These are phyloP conservation scores for Lepas anatifera DNA, from an alignment of 2,888 invertebrate species.

Conservation along the genomic window DNA sequence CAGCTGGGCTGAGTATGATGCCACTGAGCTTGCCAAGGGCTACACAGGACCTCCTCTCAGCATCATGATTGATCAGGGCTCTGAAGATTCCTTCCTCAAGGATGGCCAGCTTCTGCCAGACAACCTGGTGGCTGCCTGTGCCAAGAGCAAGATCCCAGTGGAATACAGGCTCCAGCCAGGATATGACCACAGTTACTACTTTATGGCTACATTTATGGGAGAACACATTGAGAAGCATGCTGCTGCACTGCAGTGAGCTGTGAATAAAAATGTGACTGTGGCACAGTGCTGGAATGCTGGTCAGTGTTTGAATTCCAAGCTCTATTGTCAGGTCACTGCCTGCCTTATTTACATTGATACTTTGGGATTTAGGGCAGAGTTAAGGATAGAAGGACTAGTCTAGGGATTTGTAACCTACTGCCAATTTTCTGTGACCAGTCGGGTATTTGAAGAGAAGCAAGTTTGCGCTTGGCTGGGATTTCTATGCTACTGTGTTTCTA, in stretches of 20 bases:
- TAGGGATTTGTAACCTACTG: too few species aligned
- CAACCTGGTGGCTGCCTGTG: conserved; percentile 60
- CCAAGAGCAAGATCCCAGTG: conserved; percentile 52
- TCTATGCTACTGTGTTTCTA: too few species aligned
- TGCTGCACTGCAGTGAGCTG: background rate
- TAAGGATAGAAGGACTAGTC: too few species aligned
- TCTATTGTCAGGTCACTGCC: too few species aligned
- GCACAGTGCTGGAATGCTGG: too few species aligned
- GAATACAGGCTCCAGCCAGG: conserved; percentile 61
- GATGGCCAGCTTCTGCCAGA: conserved; percentile 70
- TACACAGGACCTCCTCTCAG: conserved; percentile 74
- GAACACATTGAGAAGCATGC: conserved; percentile 88
- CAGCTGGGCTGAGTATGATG: conserved; percentile 79
- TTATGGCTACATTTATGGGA: conserved; percentile 77
- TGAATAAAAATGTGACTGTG: too few species aligned
- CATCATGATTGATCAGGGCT: conserved; percentile 83
- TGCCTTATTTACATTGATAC: too few species aligned
- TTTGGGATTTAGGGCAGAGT: too few species aligned
- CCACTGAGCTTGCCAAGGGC: conserved; percentile 61
- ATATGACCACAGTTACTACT: conserved; percentile 93
- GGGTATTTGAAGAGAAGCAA: too few species aligned
- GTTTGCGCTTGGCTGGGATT: too few species aligned
- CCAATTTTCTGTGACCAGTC: too few species aligned
- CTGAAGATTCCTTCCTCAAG: conserved; percentile 62
- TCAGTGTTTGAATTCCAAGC: too few species aligned